Evolutionary conservation across 2,797 vertebrate species (phyloP).

Genomic region (Pangasius djambal): DNA sequence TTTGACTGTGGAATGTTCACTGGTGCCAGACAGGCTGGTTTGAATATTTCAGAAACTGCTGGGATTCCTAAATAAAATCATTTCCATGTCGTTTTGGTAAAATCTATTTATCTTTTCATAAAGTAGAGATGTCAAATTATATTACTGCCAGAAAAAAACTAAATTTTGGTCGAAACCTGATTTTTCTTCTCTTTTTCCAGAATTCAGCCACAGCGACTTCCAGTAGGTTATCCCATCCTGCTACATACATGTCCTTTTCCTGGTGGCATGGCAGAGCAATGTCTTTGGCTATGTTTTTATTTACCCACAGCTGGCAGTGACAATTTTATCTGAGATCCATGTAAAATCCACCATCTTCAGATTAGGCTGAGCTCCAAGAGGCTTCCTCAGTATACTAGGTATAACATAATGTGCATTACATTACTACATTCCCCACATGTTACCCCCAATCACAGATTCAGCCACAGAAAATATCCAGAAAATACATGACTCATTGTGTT

Average conservation of each 20-base stretch:
- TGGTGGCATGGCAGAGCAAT: neutral
- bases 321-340: too few species aligned
- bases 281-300: neutral
- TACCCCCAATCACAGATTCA: neutral
- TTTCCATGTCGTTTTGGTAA: neutral
- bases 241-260: neutral
- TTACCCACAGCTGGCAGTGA: neutral
- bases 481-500: neutral
- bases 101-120: neutral
- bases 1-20: neutral
- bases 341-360: neutral
- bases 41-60: neutral
- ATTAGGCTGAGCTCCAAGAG: neutral
- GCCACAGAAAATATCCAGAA: neutral
- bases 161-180: neutral
- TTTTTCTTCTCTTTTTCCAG: neutral
- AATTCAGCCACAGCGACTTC: neutral
- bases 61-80: neutral
- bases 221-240: neutral
- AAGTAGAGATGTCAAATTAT: neutral
- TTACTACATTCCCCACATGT: too few species aligned
- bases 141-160: neutral
- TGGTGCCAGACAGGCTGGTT: neutral
- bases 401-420: neutral
- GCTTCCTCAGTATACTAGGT: neutral